Evolutionary conservation across 2,888 invertebrate species (phyloP).

Genomic region (Apotomis betuletana): DNA sequence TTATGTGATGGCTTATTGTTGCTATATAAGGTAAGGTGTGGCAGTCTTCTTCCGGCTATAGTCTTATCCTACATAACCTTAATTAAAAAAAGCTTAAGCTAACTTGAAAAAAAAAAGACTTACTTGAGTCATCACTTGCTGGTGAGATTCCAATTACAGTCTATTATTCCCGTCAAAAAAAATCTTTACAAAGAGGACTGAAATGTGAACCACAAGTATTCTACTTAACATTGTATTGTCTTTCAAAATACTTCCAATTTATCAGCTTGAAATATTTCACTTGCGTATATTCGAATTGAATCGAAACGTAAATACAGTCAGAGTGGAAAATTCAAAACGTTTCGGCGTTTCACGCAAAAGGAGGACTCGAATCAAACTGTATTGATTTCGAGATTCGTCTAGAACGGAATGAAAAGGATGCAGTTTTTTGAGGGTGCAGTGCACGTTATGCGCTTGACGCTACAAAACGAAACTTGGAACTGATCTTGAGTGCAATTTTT

Average conservation of each 20-base stretch:
- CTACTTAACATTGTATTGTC: too few species aligned
- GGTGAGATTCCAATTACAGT: too few species aligned
- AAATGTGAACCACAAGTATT: too few species aligned
- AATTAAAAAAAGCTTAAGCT: too few species aligned
- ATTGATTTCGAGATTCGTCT: slow-evolving; percentile 24
- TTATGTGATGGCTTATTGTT: too few species aligned
- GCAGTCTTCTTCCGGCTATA: too few species aligned
- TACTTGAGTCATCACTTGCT: too few species aligned
- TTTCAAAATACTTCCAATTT: neutral
- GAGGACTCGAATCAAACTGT: slow-evolving; percentile 29
- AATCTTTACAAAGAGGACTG: too few species aligned
- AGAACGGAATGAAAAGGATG: slow-evolving; percentile 8
- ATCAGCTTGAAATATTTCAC: neutral
- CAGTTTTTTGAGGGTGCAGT: neutral
- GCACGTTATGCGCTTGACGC: neutral
- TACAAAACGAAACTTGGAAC: neutral
- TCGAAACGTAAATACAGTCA: slow-evolving; percentile 1
- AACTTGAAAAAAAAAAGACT: too few species aligned
- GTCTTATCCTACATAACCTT: too few species aligned
- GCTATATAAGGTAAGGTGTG: too few species aligned
- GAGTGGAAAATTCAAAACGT: slow-evolving; percentile 24
- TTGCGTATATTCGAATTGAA: neutral
- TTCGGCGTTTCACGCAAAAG: slow-evolving; percentile 16
- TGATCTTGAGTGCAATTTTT: neutral
- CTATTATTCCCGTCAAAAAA: too few species aligned